A percentile compares a stretch with the other conserved stretches of the same genome.
These are phyloP conservation scores for Bombus soroeensis DNA, from an alignment of 1,140 invertebrate genomes.

Conservation along the genomic window DNA sequence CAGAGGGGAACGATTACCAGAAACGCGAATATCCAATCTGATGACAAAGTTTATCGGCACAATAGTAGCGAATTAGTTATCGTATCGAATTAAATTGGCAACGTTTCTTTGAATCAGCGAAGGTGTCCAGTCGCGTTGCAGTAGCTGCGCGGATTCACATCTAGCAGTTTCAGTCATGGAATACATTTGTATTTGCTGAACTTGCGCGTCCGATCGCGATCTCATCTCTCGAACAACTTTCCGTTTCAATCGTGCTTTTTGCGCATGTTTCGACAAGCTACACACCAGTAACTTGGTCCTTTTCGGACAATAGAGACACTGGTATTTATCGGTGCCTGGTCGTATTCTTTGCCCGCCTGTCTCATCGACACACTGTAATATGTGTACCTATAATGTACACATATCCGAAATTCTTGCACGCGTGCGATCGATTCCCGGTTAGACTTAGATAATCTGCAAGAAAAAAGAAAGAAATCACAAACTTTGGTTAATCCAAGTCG, in stretches of 20 bases:
- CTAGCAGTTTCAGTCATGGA: neutral
- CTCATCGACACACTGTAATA: constrained; percentile 79
- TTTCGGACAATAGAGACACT: constrained; percentile 81
- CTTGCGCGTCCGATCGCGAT: neutral
- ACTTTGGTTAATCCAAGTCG: constrained; percentile 35
- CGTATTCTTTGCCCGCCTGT: constrained; percentile 83
- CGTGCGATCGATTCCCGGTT: constrained; percentile 44
- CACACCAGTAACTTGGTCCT: constrained; percentile 73
- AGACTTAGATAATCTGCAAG: constrained; percentile 59
- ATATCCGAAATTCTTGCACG: constrained; percentile 67
- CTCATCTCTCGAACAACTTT: neutral
- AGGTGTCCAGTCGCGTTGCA: too few relatives aligned
- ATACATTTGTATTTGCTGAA: too few relatives aligned
- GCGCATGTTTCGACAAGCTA: constrained; percentile 76
- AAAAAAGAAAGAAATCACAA: constrained; percentile 55
- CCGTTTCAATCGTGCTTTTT: constrained; percentile 51
- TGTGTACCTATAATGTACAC: constrained; percentile 76
- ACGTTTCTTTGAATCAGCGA: neutral
- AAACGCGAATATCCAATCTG: neutral
- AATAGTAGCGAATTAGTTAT: too few relatives aligned
- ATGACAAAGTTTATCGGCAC: neutral
- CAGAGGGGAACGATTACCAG: too few relatives aligned
- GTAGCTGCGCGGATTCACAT: neutral
- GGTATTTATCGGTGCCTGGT: constrained; percentile 79
- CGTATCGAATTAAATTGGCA: neutral